Base-by-base conservation (phyloP, 2,113 vertebrate species). In the Donacobius atricapilla region DNA sequence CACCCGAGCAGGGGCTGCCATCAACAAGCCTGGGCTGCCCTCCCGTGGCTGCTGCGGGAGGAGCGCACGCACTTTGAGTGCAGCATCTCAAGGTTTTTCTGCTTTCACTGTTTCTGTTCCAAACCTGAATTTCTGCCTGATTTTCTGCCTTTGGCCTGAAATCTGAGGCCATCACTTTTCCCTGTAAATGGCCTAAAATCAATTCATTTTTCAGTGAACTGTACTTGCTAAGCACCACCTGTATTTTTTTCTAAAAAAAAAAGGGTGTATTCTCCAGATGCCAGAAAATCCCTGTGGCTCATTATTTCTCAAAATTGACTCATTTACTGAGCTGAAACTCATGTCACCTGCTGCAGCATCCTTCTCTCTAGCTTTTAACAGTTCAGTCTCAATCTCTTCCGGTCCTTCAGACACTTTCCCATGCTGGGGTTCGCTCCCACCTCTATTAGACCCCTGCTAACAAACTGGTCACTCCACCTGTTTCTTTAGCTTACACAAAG, bases 1-100 rank as follows among this genome's bases (percentile, higher is more conserved):
- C 2, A 5, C 5, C 17, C 1, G 11, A 2, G 14, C 2, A 7
- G 0, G 3, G 25, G 21, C n/a, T 68, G 69, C 58, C 91, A 97
- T 70, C 19, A 84, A 63, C 71, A 65, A 69, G 88, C 53, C 87
- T 76, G 44, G 61, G 80, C 89, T 96, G 97, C 96, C 97, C 97
- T 95, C 98, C 70, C 33, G 94, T 96, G 98, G 96, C 92, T 16
- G 64, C 10, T 15, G 5, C 1, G 0, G 15, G 54, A 71, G 88
- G 66, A 16, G 20, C 6, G 0, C n/a, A 31, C 2, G 0, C 3
- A 12, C 31, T 64, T 2, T 1, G 28, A 63, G 2, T 1, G 12
- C 24, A 19, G 56, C 15, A 14, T 8, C 48, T 47, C 25, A 18
- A 57, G 30, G 15, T 6, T 86, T 54, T 47, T 19, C 33, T 61